Percentiles rank a stretch among this genome's conserved stretches.
These are phyloP conservation scores for Channa striata DNA, from an alignment of 2,797 vertebrate species.

Conservation along the genomic window DNA sequence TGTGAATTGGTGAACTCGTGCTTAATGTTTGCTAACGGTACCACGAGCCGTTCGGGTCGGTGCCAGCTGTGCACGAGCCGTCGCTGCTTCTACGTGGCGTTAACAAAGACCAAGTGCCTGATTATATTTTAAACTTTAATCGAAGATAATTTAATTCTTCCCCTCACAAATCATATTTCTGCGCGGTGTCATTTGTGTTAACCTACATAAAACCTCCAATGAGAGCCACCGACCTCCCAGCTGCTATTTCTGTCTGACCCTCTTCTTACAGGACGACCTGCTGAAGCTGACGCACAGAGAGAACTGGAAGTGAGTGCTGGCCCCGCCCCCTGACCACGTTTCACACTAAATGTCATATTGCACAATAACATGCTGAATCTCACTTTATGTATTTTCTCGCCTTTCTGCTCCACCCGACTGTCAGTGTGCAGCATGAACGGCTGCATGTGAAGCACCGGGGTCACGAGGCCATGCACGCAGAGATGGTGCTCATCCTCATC, in stretches of 20 bases:
- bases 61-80: slow-evolving; percentile 1
- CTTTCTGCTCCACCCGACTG: not conserved
- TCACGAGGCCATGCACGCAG: slow-evolving; percentile 79
- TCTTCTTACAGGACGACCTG: slow-evolving; percentile 69
- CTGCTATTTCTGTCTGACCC: slow-evolving; percentile 41
- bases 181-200: not conserved
- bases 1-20: not conserved
- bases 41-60: too few species aligned
- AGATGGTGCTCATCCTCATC: slow-evolving; percentile 85
- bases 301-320: slow-evolving; percentile 59
- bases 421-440: slow-evolving; percentile 79
- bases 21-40: too few species aligned
- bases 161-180: too few species aligned
- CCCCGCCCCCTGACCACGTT: too few species aligned
- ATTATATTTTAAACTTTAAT: too few species aligned
- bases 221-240: slow-evolving; percentile 17
- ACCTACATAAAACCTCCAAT: slow-evolving; percentile 25
- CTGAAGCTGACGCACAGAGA: slow-evolving; percentile 78
- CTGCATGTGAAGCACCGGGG: slow-evolving; percentile 74
- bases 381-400: not conserved
- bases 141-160: too few species aligned
- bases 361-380: not conserved
- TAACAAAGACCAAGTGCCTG: not conserved
- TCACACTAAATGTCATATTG: not conserved
- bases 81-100: slow-evolving; percentile 41